Conservation (phyloP, 2,113 vertebrate species). For the Platysteira castanea region DNA sequence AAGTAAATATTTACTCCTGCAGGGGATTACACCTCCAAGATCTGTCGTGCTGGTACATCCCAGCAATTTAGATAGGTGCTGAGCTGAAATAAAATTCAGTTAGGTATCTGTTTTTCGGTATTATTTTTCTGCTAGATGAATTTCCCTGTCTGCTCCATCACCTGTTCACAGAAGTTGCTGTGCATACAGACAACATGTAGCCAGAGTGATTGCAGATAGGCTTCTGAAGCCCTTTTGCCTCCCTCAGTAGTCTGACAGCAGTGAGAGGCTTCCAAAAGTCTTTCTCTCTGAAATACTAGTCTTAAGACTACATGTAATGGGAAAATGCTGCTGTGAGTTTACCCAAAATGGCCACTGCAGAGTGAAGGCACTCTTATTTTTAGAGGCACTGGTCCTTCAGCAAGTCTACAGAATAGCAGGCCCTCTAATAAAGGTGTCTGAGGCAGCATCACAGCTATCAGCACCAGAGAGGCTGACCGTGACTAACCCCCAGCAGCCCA, state of each 20-base stretch:
- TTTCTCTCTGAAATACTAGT: neutral
- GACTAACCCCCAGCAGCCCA: neutral
- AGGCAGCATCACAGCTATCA: neutral
- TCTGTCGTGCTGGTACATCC: neutral
- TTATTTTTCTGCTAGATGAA: neutral
- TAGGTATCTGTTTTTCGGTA: neutral
- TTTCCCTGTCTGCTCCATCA: neutral
- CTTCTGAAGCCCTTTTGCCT: neutral
- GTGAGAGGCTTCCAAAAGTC: neutral
- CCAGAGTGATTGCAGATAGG: neutral
- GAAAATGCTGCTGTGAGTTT: neutral
- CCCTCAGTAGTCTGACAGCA: neutral
- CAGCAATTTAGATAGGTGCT: neutral
- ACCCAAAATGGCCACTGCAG: neutral
- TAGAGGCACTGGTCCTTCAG: neutral
- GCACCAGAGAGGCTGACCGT: neutral
- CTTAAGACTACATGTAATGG: neutral
- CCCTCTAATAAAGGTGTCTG: neutral
- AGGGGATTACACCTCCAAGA: neutral
- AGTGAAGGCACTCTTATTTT: neutral
- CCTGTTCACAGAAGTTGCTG: neutral
- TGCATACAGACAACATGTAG: accelerated
- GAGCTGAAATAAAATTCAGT: neutral
- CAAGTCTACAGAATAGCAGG: neutral
- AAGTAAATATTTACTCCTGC: neutral